These are phyloP conservation scores for Volucella zonaria DNA, from an alignment of 2,888 invertebrate genomes.

Conservation along the genomic window DNA sequence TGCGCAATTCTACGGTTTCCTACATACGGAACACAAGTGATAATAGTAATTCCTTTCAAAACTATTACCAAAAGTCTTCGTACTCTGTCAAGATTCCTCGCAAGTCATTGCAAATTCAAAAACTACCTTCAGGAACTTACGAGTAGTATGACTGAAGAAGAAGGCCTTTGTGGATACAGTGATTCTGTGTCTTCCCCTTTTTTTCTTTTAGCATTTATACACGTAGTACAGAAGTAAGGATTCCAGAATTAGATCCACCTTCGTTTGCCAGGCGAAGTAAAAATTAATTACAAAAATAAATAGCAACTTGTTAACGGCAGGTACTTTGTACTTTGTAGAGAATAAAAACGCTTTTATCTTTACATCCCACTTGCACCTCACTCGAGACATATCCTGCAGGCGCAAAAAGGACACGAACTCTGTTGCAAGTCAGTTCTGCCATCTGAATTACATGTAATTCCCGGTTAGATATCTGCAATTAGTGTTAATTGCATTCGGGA, in stretches of 20 bases:
- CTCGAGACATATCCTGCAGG: neutral
- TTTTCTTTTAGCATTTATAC: too few relatives aligned
- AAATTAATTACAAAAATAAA: constrained; percentile 69
- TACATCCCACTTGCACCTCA: constrained; percentile 33
- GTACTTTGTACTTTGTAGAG: neutral
- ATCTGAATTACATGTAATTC: constrained; percentile 5
- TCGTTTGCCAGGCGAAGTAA: constrained; percentile 26
- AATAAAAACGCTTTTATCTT: constrained; percentile 28
- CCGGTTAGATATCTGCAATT: constrained; percentile 52
- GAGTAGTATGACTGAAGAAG: too few relatives aligned
- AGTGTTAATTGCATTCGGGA: constrained; percentile 62
- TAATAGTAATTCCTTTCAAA: too few relatives aligned
- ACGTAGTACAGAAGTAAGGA: too few relatives aligned
- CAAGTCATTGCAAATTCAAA: too few relatives aligned
- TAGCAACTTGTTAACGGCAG: constrained; percentile 48
- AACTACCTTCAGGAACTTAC: too few relatives aligned
- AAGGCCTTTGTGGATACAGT: too few relatives aligned
- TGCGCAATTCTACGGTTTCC: too few relatives aligned
- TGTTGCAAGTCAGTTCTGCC: constrained; percentile 18
- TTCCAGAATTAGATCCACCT: neutral
- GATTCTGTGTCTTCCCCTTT: too few relatives aligned
- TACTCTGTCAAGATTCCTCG: too few relatives aligned
- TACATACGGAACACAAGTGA: too few relatives aligned
- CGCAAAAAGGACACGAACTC: constrained; percentile 37
- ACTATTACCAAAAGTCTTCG: too few relatives aligned